Percentiles rank a stretch among this genome's conserved stretches.
These are phyloP conservation scores for Hybos culiciformis DNA, from an alignment of 2,888 invertebrate genomes.

Conservation along the genomic window DNA sequence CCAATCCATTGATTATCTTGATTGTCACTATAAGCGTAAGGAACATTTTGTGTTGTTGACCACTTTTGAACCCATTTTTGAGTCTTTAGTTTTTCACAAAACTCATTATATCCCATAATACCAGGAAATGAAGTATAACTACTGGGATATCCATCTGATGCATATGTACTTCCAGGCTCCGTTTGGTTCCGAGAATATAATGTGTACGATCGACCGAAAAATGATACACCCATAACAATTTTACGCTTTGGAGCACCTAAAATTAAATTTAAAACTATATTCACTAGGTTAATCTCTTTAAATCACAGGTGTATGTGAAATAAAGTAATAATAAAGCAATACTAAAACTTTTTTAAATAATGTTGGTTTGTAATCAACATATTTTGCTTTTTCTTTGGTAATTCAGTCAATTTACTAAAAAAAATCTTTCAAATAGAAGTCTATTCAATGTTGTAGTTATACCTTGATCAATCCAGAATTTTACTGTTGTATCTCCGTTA, in stretches of 20 bases:
- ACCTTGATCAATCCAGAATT: conserved; percentile 17
- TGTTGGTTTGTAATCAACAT: too few relatives aligned
- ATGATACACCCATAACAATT: conserved; percentile 31
- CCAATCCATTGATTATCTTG: conserved; percentile 33
- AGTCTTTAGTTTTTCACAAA: not conserved
- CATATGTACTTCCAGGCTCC: conserved; percentile 36
- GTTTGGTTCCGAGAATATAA: conserved; percentile 28
- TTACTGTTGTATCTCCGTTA: conserved; percentile 24
- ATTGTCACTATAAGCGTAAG: conserved; percentile 26
- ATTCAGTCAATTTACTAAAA: too few relatives aligned
- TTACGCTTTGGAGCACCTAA: conserved; percentile 28
- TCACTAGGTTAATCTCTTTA: too few relatives aligned
- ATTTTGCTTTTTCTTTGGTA: too few relatives aligned
- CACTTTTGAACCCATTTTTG: conserved; percentile 21
- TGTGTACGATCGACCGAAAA: conserved; percentile 33
- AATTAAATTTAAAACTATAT: too few relatives aligned
- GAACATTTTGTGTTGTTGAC: conserved; percentile 24
- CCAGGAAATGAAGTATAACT: conserved; percentile 38
- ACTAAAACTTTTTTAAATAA: too few relatives aligned
- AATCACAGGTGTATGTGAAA: too few relatives aligned
- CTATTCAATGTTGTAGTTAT: too few relatives aligned
- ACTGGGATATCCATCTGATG: conserved; percentile 34
- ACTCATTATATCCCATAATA: conserved; percentile 41
- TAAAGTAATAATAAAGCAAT: too few relatives aligned
- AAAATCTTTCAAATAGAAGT: too few relatives aligned